Percentiles rank a stretch among this genome's conserved stretches.
These are phyloP conservation scores for Pachycephala philippinensis DNA, from an alignment of 2,113 vertebrate genomes.

Conservation along the genomic window DNA sequence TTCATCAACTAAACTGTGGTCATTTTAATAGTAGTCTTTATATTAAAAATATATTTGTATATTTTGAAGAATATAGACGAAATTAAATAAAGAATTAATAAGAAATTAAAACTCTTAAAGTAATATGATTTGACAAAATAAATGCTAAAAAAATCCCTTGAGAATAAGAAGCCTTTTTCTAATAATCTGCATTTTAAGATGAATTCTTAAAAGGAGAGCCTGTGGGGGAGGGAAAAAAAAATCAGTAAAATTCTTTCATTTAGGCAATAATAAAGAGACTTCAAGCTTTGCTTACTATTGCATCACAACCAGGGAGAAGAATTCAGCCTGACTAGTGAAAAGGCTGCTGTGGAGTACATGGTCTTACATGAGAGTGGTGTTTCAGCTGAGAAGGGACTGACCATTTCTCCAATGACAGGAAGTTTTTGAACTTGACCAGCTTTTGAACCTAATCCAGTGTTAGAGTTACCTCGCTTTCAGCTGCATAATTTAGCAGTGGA, in stretches of 20 bases:
- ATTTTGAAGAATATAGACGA: too few relatives aligned
- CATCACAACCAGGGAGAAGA: neutral
- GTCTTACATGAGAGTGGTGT: neutral
- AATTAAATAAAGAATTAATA: too few relatives aligned
- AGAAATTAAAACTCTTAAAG: neutral
- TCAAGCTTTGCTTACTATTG: neutral
- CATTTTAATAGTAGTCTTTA: neutral
- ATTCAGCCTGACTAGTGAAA: neutral
- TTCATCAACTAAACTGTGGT: neutral
- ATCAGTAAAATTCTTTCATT: neutral
- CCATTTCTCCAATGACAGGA: neutral
- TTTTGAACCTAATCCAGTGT: neutral
- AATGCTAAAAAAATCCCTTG: neutral
- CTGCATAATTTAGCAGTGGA: conserved; percentile 5
- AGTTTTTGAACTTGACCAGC: neutral
- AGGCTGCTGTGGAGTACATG: neutral
- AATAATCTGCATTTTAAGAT: neutral
- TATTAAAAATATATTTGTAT: too few relatives aligned
- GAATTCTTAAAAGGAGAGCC: neutral
- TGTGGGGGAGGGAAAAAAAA: neutral
- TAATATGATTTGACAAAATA: neutral
- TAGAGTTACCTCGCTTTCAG: neutral
- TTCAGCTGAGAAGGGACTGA: neutral
- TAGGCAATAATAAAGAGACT: neutral
- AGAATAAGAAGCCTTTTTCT: neutral